Evolutionary conservation across 2,113 vertebrate genomes (phyloP), one percentile per base, ranked within the genome.

Genomic region (Chrysochloris asiatica): DNA sequence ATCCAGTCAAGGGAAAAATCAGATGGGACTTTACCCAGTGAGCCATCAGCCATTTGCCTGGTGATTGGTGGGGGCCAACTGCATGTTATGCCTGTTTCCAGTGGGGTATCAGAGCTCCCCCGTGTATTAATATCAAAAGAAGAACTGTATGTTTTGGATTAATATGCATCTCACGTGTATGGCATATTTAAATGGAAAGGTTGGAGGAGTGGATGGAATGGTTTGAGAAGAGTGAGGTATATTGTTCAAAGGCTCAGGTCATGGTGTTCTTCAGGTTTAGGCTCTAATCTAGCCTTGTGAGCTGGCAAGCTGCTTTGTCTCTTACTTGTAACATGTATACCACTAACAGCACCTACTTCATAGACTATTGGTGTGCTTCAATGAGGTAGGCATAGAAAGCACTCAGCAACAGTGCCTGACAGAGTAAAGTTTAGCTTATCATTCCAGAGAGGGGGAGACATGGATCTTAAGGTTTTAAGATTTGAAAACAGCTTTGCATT

Each of bases 11-110:
- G 50, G 75, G 65, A 86, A 65, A 83, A 52, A 65, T 56, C 48
- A 73, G 48, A 45, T 10, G 30, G 41, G 43, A 86, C 82, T 79
- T 82, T 45, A 72, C n/a, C 36, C 1, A 7, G 33, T 22, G 47
- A 92, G 38, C 48, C 56, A 79, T 69, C 28, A 12, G 75, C 17
- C 67, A 19, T 89, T 90, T 75, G 63, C 83, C 78, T 67, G 47
- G 59, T 50, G n/a, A n/a, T 41, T 45, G 48, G 30, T 80, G 59
- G 50, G 54, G 12, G 41, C 72, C 71, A 21, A 19, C 24, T 48
- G 50, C 26, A 4, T 33, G 4, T 73, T 36, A 45, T 86, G 24
- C 45, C 73, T 36, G 4, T 63, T 91, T 63, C 22, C 24, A 83
- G 45, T 12, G 26, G 38, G 36, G 33, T 21, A 28, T 54, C 52